Conservation (phyloP, 2,797 vertebrate species). For the Tragelaphus eurycerus region DNA sequence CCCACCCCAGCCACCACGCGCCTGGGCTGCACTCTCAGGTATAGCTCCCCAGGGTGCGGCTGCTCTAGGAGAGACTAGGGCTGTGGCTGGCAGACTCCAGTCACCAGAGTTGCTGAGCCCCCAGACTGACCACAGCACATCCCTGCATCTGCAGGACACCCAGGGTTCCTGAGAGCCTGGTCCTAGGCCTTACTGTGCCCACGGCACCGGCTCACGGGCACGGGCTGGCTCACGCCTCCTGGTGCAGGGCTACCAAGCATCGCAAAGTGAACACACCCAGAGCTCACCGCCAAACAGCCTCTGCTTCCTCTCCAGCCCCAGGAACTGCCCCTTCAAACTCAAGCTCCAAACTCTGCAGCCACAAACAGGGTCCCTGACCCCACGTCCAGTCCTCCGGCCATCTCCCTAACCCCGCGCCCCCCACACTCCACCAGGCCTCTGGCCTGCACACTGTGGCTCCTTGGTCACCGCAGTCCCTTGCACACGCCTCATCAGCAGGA, state of each 20-base stretch:
- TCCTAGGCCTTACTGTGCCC: background rate
- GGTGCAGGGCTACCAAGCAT: background rate
- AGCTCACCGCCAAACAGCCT: accelerated
- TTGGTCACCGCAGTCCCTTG: background rate
- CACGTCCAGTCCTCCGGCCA: accelerated
- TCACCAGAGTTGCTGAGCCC: background rate
- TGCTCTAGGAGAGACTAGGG: background rate
- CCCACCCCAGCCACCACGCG: background rate
- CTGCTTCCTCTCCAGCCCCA: background rate
- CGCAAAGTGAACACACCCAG: background rate
- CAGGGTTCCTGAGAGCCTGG: background rate
- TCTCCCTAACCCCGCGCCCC: accelerated
- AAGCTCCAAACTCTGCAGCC: background rate
- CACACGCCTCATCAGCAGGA: background rate
- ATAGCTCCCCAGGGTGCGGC: accelerated
- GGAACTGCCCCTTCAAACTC: background rate
- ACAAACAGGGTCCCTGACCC: background rate
- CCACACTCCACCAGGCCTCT: background rate
- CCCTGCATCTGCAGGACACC: background rate
- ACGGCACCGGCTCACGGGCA: accelerated
- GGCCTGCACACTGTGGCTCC: background rate
- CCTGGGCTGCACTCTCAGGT: accelerated
- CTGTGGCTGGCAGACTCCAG: background rate
- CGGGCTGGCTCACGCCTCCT: too few species aligned
- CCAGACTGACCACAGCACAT: background rate